These are phyloP conservation scores for Leptopterna dolabrata DNA, from an alignment of 2,888 invertebrate species.

Conservation along the genomic window DNA sequence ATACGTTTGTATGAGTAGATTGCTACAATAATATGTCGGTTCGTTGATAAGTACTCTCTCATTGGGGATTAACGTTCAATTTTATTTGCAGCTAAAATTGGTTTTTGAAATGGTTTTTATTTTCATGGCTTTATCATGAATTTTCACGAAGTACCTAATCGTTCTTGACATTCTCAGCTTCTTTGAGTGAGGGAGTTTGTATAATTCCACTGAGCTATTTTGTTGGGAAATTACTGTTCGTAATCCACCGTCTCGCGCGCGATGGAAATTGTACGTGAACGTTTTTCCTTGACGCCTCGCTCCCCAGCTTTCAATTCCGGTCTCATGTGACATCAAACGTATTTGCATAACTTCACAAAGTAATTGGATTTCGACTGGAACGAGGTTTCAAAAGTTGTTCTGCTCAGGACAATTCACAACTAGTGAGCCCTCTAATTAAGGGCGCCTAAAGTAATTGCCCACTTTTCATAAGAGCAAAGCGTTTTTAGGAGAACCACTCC, in stretches of 20 bases:
- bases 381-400: conserved; percentile 37
- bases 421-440: conserved; percentile 45
- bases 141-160: no score
- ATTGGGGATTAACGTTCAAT: no score
- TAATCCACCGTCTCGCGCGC: background rate
- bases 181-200: no score
- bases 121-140: no score
- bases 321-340: conserved; percentile 22
- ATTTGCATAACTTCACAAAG: conserved; percentile 17
- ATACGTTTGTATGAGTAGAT: no score
- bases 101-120: no score
- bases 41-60: no score
- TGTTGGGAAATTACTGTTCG: background rate
- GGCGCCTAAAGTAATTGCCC: conserved; percentile 38
- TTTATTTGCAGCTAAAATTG: no score
- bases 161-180: no score
- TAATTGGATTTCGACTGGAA: conserved; percentile 34
- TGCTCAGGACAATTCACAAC: conserved; percentile 29
- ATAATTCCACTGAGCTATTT: no score
- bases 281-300: background rate
- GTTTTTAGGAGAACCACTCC: conserved; percentile 15
- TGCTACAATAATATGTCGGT: no score
- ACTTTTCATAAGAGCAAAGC: conserved; percentile 43
- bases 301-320: background rate
- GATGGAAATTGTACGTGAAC: background rate